phyloP scores from a whole-genome alignment of 2,888 invertebrate species.

The Eupithecia exiguata region DNA sequence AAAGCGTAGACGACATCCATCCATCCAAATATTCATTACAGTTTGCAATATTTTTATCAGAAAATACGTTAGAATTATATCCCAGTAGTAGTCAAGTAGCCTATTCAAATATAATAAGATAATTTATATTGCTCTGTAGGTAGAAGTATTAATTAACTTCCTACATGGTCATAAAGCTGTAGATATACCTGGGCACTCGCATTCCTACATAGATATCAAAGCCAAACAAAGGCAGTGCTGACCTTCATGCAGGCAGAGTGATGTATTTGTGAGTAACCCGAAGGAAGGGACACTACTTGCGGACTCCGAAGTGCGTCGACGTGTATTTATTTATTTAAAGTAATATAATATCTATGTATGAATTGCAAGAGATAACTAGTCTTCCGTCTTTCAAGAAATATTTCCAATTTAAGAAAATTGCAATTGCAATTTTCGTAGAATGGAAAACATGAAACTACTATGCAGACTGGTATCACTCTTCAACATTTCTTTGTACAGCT shows the following conservation, averaged over 20 bases:
- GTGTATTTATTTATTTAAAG: neutral
- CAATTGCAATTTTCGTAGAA: no score
- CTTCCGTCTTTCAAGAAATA: no score
- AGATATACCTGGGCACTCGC: neutral
- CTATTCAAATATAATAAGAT: neutral
- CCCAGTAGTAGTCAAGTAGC: no score
- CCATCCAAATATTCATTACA: no score
- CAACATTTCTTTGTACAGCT: no score
- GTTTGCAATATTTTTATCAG: no score
- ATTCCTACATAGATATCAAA: conserved; percentile 7
- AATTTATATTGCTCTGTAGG: neutral
- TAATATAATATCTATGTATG: no score
- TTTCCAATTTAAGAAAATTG: neutral
- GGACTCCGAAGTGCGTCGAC: neutral
- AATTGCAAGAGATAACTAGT: no score
- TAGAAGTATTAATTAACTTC: conserved; percentile 4
- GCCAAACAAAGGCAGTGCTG: conserved; percentile 21
- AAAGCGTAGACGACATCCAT: no score
- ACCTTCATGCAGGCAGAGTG: conserved; percentile 17
- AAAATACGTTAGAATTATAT: no score
- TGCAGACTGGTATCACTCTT: no score
- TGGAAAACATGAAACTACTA: neutral
- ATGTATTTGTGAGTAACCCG: conserved; percentile 21
- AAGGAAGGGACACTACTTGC: conserved; percentile 2
- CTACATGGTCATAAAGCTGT: conserved; percentile 8